A percentile compares a stretch with the other conserved stretches of the same genome.
Conservation (phyloP, 2,113 vertebrate species). For the Perca fluviatilis region DNA sequence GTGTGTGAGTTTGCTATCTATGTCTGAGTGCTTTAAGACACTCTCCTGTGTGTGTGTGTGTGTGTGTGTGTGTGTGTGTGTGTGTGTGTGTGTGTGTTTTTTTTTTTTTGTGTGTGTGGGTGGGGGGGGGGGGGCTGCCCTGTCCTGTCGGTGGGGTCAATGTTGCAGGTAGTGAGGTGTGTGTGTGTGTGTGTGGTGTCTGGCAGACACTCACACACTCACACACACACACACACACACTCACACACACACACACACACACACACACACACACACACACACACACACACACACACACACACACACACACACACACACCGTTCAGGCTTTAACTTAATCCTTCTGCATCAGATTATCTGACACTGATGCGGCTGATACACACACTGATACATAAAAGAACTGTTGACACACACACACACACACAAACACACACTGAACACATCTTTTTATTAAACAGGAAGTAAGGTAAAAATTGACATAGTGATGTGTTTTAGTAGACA, state of each 20-base stretch:
- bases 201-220: too few relatives aligned
- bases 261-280: too few relatives aligned
- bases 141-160: constrained; percentile 17
- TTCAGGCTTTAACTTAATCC: constrained; percentile 72
- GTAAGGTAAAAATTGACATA: neutral
- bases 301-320: constrained; percentile 20
- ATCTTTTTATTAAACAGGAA: neutral
- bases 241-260: too few relatives aligned
- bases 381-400: constrained; percentile 24
- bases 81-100: constrained; percentile 2
- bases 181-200: constrained; percentile 9
- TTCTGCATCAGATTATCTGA: constrained; percentile 75
- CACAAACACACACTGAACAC: constrained; percentile 5
- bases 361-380: constrained; percentile 66
- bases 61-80: constrained; percentile 21
- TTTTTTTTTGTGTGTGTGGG: too few relatives aligned
- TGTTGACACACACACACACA: neutral
- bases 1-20: neutral
- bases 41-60: constrained; percentile 10
- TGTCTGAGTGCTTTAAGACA: neutral
- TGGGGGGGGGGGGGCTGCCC: too few relatives aligned
- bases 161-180: too few relatives aligned
- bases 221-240: too few relatives aligned
- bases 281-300: too few relatives aligned
- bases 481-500: neutral